phyloP scores from a whole-genome alignment of 2,888 invertebrate species.

The Dioctria linearis region DNA sequence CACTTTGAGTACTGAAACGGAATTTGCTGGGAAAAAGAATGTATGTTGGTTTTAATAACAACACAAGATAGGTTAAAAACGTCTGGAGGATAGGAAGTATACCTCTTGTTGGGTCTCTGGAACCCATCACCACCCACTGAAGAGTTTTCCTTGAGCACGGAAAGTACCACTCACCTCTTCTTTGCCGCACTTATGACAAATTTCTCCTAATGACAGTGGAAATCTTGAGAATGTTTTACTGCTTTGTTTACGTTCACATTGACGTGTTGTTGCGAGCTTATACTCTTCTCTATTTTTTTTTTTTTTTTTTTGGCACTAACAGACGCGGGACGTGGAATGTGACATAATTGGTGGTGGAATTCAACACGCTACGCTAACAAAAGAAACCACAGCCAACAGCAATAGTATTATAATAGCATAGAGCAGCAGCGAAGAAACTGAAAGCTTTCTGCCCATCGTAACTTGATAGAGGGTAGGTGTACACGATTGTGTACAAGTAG shows the following conservation, averaged over 20 bases:
- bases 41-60: too few relatives aligned
- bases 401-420: too few relatives aligned
- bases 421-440: background rate
- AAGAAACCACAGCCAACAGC: too few relatives aligned
- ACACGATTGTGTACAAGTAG: background rate
- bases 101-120: background rate
- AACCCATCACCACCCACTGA: background rate
- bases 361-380: too few relatives aligned
- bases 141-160: background rate
- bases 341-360: too few relatives aligned
- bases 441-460: background rate
- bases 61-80: background rate
- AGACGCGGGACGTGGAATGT: too few relatives aligned
- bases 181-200: conserved; percentile 20
- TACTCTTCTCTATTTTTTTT: background rate
- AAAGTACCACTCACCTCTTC: conserved; percentile 34
- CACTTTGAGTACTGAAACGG: too few relatives aligned
- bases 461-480: conserved; percentile 10
- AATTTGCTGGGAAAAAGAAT: background rate
- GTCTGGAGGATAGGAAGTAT: conserved; percentile 7
- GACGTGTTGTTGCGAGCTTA: conserved; percentile 26
- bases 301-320: too few relatives aligned
- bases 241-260: conserved; percentile 11
- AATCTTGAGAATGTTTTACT: conserved; percentile 28
- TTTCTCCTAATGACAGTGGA: conserved; percentile 49